Base-by-base conservation (phyloP, 92 coral and sea anemone species). In the Phenganax stokvisi region DNA sequence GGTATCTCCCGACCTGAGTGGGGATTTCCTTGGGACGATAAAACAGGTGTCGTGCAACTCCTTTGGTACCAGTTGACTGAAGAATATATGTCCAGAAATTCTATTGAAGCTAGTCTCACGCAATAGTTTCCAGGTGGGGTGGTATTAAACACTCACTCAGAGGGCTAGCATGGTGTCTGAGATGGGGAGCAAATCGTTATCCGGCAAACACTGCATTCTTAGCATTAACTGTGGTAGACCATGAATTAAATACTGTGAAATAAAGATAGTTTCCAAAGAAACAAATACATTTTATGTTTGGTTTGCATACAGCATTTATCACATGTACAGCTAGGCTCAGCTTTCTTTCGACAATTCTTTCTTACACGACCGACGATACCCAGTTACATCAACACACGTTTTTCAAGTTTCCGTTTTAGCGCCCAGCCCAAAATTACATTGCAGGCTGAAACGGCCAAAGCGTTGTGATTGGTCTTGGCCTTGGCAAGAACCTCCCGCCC, bases 21-120 rank as follows among this genome's bases (percentile, higher is more conserved):
- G 89, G 84, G 89, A 12, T 89, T 89, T 62, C 86, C 91, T 57
- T 89, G 91, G 91, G 91, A 86, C 68, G 91, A 89, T 51, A 86
- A 89, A 80, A 86, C 57, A 60, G 83, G 89, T 6, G 91, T 89
- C 3, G 89, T 74, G 6, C 91, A 86, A 61, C 77, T 89, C 44
- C 85, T 89, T 29, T 77, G 86, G 66, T 86, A 89, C 10, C 75
- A 84, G 17, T 8, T 89, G 57, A 89, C 91, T 10, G 78, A 67
- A 20, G 86, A 83, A 60, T 7, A 74, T 2, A 57, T 71, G 11
- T 89, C 83, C 81, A 66, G 75, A 75, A 37, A 60, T 8, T 85
- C 84, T 53, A 67, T 86, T 53, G 65, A 83, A 67, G 56, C 57
- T 12, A 82, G 72, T 27, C 87, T 89, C 27, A 62, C 80, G 51